Conservation (phyloP, 2,113 vertebrate genomes). For the Petrocephalus microphthalmus region DNA sequence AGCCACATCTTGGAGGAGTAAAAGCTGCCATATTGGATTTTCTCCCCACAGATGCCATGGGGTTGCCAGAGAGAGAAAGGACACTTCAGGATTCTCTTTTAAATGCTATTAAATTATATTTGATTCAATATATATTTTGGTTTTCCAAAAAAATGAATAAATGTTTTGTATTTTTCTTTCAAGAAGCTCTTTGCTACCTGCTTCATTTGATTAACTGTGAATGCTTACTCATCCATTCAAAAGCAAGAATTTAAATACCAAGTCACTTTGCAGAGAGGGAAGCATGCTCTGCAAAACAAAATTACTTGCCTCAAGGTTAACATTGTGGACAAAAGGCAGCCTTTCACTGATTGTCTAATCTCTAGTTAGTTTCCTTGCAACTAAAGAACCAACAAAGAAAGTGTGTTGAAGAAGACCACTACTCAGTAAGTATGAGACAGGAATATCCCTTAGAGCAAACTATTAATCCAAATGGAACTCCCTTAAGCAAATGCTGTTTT, state of each 20-base stretch:
- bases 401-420: not conserved
- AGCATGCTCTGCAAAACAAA: not conserved
- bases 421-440: not conserved
- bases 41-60: not conserved
- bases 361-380: not conserved
- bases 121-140: not conserved
- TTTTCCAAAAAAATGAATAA: not conserved
- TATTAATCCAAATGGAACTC: not conserved
- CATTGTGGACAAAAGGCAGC: not conserved
- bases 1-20: not conserved
- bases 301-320: not conserved
- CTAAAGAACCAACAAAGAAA: not conserved
- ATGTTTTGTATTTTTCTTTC: not conserved
- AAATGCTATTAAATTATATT: not conserved
- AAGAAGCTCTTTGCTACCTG: not conserved
- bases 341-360: not conserved
- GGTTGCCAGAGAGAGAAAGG: not conserved
- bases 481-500: not conserved
- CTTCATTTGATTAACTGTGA: conserved; percentile 2
- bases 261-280: not conserved
- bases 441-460: not conserved
- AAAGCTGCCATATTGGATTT: not conserved
- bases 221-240: not conserved
- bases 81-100: not conserved
- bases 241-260: not conserved